Conservation (phyloP, 1,140 invertebrate species). For the Oryzaephilus surinamensis region DNA sequence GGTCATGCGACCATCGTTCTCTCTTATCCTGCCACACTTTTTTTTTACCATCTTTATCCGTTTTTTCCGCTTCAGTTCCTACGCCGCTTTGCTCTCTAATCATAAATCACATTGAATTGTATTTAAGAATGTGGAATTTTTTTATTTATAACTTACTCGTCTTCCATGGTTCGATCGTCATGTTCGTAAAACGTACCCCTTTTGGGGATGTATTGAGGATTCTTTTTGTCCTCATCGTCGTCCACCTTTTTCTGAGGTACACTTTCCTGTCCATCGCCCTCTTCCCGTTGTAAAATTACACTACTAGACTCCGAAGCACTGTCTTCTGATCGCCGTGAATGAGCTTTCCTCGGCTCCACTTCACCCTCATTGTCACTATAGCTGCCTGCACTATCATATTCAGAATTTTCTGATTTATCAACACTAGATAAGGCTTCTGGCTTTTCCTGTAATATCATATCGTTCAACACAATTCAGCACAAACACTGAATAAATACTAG, state of each 20-base stretch:
- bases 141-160: conserved; percentile 42
- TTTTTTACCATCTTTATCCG: conserved; percentile 38
- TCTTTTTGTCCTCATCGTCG: conserved; percentile 88
- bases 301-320: conserved; percentile 30
- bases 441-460: conserved; percentile 26
- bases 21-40: conserved; percentile 54
- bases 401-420: conserved; percentile 24
- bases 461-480: conserved; percentile 3
- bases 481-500: conserved; percentile 2
- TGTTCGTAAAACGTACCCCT: conserved; percentile 94
- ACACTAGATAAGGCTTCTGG: conserved; percentile 11
- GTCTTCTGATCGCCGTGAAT: conserved; percentile 15
- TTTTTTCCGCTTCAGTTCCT: conserved; percentile 37
- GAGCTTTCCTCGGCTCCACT: conserved; percentile 15
- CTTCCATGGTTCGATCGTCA: conserved; percentile 76
- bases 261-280: conserved; percentile 51
- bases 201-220: conserved; percentile 95
- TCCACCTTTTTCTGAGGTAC: conserved; percentile 61
- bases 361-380: conserved; percentile 27
- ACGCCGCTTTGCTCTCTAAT: no score
- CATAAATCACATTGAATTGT: no score
- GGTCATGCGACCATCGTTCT: conserved; percentile 82
- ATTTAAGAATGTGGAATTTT: no score
- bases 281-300: conserved; percentile 43
- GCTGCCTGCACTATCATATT: conserved; percentile 32